Evolutionary conservation across 2,797 vertebrate species (phyloP).

Genomic region (Anguilla megastoma): DNA sequence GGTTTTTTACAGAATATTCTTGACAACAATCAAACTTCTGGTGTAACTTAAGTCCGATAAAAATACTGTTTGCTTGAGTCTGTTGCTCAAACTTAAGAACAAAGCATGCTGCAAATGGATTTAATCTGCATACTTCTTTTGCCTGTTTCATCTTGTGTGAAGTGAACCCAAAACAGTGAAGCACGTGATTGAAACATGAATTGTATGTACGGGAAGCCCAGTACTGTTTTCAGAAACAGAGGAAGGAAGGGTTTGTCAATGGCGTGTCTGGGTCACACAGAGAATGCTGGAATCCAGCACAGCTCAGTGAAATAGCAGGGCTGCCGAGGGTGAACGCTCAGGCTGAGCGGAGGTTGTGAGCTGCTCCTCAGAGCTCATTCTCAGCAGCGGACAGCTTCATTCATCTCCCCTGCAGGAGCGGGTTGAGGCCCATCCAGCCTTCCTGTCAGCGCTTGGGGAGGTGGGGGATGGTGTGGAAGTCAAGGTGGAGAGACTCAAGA

Average conservation of each 20-base stretch:
- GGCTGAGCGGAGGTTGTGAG: background rate
- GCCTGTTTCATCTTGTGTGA: background rate
- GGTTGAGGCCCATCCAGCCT: background rate
- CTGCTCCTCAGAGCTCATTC: slow-evolving; percentile 7
- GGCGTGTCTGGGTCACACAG: background rate
- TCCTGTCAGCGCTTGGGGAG: background rate
- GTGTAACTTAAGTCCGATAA: background rate
- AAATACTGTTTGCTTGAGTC: background rate
- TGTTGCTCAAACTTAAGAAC: background rate
- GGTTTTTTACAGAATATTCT: no score
- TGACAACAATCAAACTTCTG: background rate
- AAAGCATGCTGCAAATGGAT: background rate
- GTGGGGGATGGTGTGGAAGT: background rate
- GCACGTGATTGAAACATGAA: background rate
- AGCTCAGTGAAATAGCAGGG: background rate
- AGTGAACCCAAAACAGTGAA: background rate
- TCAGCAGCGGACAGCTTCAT: background rate
- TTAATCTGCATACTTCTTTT: background rate
- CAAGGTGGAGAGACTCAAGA: background rate
- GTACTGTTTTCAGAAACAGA: background rate
- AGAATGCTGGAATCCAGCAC: background rate
- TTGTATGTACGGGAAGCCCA: slow-evolving; percentile 14
- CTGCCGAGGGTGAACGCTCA: background rate
- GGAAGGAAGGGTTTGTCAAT: slow-evolving; percentile 14
- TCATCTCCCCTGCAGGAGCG: background rate